Percentiles rank a stretch among this genome's conserved stretches.
These are phyloP conservation scores for Trissoscelio sp. DNA, from an alignment of 2,888 invertebrate species.

Conservation along the genomic window DNA sequence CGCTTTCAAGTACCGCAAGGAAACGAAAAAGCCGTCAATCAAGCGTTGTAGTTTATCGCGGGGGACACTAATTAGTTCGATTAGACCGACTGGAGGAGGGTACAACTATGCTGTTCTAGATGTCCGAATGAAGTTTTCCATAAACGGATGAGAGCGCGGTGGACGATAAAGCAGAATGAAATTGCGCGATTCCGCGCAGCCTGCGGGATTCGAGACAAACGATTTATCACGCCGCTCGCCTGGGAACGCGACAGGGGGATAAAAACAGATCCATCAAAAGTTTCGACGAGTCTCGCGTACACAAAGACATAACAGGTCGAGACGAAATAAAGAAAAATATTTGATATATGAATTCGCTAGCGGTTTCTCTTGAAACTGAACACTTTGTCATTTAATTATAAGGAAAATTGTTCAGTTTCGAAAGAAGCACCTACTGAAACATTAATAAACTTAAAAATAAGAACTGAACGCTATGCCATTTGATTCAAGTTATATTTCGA, in stretches of 20 bases:
- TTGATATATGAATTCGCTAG: no score
- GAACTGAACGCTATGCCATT: no score
- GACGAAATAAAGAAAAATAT: conserved; percentile 54
- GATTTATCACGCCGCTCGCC: conserved; percentile 75
- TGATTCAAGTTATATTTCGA: no score
- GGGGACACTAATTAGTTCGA: conserved; percentile 13
- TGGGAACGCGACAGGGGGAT: conserved; percentile 73
- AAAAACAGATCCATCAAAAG: conserved; percentile 79
- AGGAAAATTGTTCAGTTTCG: no score
- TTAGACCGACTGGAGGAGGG: conserved; percentile 5
- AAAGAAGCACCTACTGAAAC: no score
- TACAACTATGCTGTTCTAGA: background rate
- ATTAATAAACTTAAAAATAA: no score
- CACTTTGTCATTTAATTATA: no score
- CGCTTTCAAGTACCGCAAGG: conserved; percentile 7
- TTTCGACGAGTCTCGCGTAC: conserved; percentile 75
- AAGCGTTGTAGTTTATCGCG: background rate
- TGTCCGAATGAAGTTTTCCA: conserved; percentile 55
- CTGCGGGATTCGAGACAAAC: conserved; percentile 70
- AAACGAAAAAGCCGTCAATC: conserved; percentile 2
- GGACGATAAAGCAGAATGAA: conserved; percentile 58
- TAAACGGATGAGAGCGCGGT: conserved; percentile 42
- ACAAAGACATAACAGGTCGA: conserved; percentile 45
- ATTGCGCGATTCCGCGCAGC: conserved; percentile 70
- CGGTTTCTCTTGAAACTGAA: no score